A percentile compares a stretch with the other conserved stretches of the same genome.
These are phyloP conservation scores for Mystacornis crossleyi DNA, from an alignment of 2,113 vertebrate genomes.

Conservation along the genomic window DNA sequence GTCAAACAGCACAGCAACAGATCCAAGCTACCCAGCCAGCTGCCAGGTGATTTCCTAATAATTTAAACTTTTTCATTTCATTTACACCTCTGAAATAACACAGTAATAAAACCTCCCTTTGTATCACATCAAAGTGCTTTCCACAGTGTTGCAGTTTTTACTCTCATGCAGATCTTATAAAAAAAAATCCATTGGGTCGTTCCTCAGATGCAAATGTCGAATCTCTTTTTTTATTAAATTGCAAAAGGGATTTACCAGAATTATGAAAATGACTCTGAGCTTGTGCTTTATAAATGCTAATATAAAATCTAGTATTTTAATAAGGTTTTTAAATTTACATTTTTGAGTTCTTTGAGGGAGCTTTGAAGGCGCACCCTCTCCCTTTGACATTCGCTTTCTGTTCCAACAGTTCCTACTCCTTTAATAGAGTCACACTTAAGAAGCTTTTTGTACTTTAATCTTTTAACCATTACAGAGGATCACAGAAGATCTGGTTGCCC, in stretches of 20 bases:
- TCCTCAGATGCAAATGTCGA: slow-evolving; percentile 2
- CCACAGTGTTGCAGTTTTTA: background rate
- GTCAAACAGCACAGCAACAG: background rate
- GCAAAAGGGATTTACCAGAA: slow-evolving; percentile 28
- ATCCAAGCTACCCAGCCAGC: background rate
- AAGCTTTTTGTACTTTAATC: background rate
- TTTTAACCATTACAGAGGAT: background rate
- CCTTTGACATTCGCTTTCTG: background rate
- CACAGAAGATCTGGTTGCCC: background rate
- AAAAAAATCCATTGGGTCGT: background rate
- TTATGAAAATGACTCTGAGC: background rate
- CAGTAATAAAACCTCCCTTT: background rate
- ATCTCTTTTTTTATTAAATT: slow-evolving; percentile 27
- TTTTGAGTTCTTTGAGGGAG: background rate
- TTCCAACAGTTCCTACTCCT: background rate
- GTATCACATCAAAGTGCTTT: background rate
- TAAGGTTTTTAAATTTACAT: slow-evolving; percentile 20
- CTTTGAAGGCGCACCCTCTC: background rate
- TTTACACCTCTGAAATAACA: background rate
- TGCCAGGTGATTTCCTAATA: background rate
- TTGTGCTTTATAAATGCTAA: slow-evolving; percentile 39
- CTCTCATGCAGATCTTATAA: background rate
- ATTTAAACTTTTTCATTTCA: background rate
- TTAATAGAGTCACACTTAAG: background rate
- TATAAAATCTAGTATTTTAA: slow-evolving; percentile 18